phyloP scores from a whole-genome alignment of 2,113 vertebrate species.

The Takifugu flavidus region DNA sequence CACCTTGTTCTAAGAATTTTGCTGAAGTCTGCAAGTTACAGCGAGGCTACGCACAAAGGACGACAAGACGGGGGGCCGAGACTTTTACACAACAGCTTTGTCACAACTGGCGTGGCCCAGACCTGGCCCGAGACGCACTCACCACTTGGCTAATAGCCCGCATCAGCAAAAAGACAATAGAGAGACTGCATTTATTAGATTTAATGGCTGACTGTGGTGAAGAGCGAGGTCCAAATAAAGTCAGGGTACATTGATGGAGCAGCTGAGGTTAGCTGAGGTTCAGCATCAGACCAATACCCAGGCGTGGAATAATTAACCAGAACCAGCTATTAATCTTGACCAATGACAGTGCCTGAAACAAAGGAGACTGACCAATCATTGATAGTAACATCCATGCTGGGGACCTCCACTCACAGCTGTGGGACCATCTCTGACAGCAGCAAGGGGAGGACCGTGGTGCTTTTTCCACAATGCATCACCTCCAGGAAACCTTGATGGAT shows the following conservation, averaged over 20 bases:
- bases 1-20: slow-evolving; percentile 63
- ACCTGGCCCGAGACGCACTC: slow-evolving; percentile 57
- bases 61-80: slow-evolving; percentile 28
- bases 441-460: slow-evolving; percentile 22
- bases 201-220: slow-evolving; percentile 56
- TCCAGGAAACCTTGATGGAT: slow-evolving; percentile 33
- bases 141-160: slow-evolving; percentile 65
- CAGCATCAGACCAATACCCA: slow-evolving; percentile 56
- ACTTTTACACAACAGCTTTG: slow-evolving; percentile 55
- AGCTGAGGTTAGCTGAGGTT: slow-evolving; percentile 63
- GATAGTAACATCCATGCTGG: slow-evolving; percentile 47
- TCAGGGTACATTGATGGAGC: slow-evolving; percentile 69
- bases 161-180: slow-evolving; percentile 75
- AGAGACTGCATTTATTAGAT: slow-evolving; percentile 62
- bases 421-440: slow-evolving; percentile 19
- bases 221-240: slow-evolving; percentile 62
- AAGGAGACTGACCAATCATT: slow-evolving; percentile 60
- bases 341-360: slow-evolving; percentile 63
- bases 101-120: slow-evolving; percentile 69
- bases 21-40: slow-evolving; percentile 72
- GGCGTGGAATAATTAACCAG: slow-evolving; percentile 76
- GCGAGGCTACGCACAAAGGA: slow-evolving; percentile 33
- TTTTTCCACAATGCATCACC: slow-evolving; percentile 54
- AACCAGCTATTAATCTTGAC: slow-evolving; percentile 68
- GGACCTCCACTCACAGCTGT: slow-evolving; percentile 45